Base-by-base conservation (phyloP, 1,140 invertebrate genomes). In the Magallana gigas region DNA sequence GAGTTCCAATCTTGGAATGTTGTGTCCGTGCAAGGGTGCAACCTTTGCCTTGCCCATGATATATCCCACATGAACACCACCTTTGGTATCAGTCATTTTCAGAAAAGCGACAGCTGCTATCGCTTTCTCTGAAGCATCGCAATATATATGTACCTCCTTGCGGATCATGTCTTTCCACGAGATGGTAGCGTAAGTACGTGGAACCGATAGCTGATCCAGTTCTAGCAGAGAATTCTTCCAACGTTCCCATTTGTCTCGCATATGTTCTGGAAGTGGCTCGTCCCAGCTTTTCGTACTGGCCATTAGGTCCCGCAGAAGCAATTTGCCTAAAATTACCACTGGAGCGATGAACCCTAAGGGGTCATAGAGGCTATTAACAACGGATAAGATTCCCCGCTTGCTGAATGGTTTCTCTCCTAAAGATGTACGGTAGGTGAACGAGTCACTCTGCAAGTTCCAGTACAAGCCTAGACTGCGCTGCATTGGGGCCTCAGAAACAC, bases 91-190 rank as follows among this genome's bases (percentile, higher is more conserved):
- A 68, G 48, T 9, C 1, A 57, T 29, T 16, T 58, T 71, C 4
- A 89, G 16, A 60, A 87, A 88, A 0, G 87, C 83, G 1, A 88
- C 87, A n/a, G 89, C 84, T 8, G 82, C 68, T 18, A 91, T 87
- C 23, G 88, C 90, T 12, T 84, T 71, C 18, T 87, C 59, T 9
- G 88, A 90, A 16, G 90, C 87, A 76, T 91, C 89, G 1, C 56
- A 83, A 81, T 84, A 90, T 18, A 86, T 76, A 57, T 89, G 88
- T 6, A 90, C 12, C 80, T 91, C 85, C 8, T 8, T 29, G 0
- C n/a, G 94, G 93, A 88, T 95, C 94, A 94, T 94, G 95, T 83
- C 89, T 91, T 14, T 48, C 3, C 82, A 14, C 94, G 8, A 80
- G 91, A 91, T 85, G 87, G 16, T 8, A 64, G 16, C 8, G 18